Base-by-base conservation (phyloP, 1,140 invertebrate species). In the Drepana arcuata region DNA sequence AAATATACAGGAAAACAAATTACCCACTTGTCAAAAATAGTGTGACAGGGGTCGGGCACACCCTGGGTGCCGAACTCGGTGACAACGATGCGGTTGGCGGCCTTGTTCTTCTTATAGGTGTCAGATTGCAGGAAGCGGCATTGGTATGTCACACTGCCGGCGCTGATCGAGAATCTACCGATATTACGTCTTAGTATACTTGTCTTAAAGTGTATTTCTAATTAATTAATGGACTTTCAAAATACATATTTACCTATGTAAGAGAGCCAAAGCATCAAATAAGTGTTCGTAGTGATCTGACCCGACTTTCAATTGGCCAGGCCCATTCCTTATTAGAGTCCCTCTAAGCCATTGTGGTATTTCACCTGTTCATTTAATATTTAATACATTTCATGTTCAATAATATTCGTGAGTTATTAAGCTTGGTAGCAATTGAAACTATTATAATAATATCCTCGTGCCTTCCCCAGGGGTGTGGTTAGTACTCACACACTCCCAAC, bases 41-140 rank as follows among this genome's bases (percentile, higher is more conserved):
- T 90, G 48, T 91, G 87, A 64, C 92, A 94, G 0, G 92, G 92
- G 83, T 94, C 92, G 0, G 91, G 90, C 0, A 89, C 87, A 1
- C 89, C 85, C 39, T 82, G 86, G 0, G 94, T 96, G 0, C 93
- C 94, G 68, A 96, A 97, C 69, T 94, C 92, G 0, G 88, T 89
- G 0, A 92, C 82, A 0, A 96, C 91, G 27, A 96, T 93, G 33
- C 93, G 83, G 42, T 92, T 85, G 0, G 92, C 92, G 0, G 84
- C 84, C 0, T 85, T 86, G 65, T 94, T 95, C 48, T 84, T 89
- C 40, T 88, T 88, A 48, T 88, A 92, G 1, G 90, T 87, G 16
- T 92, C 86, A 1, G 91, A 91, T 52, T 89, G 84, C 1, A 96
- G 75, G 47, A 94, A 94, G 27, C 89, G 84, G 55, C 89, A 92